phyloP scores from a whole-genome alignment of 1,140 invertebrate species.

The Trachymyrmex septentrionalis region DNA sequence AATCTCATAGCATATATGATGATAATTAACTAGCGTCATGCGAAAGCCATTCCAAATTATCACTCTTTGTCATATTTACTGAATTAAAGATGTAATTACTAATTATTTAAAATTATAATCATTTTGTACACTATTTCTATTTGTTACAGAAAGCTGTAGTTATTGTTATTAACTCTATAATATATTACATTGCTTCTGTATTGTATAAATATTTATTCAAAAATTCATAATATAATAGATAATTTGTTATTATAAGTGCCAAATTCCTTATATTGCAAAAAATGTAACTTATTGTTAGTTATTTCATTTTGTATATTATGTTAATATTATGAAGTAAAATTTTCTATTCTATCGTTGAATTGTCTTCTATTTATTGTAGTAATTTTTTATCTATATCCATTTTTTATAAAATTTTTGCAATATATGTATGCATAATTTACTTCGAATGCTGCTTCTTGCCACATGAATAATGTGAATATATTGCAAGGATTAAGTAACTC shows the following conservation, averaged over 20 bases:
- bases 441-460: not conserved
- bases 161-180: slow-evolving; percentile 65
- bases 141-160: slow-evolving; percentile 64
- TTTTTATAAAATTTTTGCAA: not conserved
- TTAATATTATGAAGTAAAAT: slow-evolving; percentile 64
- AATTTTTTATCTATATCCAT: not conserved
- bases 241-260: slow-evolving; percentile 62
- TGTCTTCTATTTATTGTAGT: not conserved
- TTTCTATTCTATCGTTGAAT: slow-evolving; percentile 22
- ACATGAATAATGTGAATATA: not conserved
- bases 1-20: slow-evolving; percentile 66
- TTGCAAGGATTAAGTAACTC: slow-evolving; percentile 6
- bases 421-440: not conserved
- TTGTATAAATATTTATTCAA: slow-evolving; percentile 75
- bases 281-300: slow-evolving; percentile 50
- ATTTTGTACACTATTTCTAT: slow-evolving; percentile 72
- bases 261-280: slow-evolving; percentile 39
- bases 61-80: slow-evolving; percentile 51
- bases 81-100: slow-evolving; percentile 15
- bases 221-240: slow-evolving; percentile 51
- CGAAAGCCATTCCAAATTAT: slow-evolving; percentile 69
- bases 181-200: slow-evolving; percentile 72
- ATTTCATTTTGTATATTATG: slow-evolving; percentile 74
- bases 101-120: slow-evolving; percentile 44
- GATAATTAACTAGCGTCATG: slow-evolving; percentile 40